These are phyloP conservation scores for Enteromius fasciolatus DNA, from an alignment of 2,797 vertebrate genomes.

Conservation along the genomic window DNA sequence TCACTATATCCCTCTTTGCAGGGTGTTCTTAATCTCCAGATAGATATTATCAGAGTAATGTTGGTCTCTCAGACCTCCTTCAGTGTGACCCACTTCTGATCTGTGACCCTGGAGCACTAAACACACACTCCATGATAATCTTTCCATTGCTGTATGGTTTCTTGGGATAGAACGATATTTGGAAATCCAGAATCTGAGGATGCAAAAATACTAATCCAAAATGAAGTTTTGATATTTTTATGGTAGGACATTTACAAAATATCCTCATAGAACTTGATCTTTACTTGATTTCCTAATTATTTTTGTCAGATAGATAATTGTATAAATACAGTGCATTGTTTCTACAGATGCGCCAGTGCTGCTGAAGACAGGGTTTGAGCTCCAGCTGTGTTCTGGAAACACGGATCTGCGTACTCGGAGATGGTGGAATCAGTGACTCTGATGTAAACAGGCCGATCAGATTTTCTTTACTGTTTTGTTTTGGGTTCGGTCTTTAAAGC, in stretches of 20 bases:
- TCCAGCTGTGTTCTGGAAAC: too few relatives aligned
- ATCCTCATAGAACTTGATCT: neutral
- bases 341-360: neutral
- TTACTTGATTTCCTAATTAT: neutral
- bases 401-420: neutral
- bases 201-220: neutral
- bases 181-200: neutral
- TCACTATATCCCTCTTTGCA: slow-evolving; percentile 41
- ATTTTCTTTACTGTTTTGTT: too few relatives aligned
- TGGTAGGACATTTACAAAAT: neutral
- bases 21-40: neutral
- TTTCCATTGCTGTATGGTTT: neutral
- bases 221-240: neutral
- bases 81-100: neutral
- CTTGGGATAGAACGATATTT: neutral
- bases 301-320: too few relatives aligned
- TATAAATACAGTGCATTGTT: too few relatives aligned
- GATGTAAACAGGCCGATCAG: too few relatives aligned
- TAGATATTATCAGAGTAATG: neutral
- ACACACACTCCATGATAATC: rapidly evolving
- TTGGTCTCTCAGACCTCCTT: neutral
- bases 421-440: too few relatives aligned
- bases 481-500: too few relatives aligned
- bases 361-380: neutral
- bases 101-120: neutral